phyloP scores from a whole-genome alignment of 2,113 vertebrate species.

The Syrrhaptes paradoxus region DNA sequence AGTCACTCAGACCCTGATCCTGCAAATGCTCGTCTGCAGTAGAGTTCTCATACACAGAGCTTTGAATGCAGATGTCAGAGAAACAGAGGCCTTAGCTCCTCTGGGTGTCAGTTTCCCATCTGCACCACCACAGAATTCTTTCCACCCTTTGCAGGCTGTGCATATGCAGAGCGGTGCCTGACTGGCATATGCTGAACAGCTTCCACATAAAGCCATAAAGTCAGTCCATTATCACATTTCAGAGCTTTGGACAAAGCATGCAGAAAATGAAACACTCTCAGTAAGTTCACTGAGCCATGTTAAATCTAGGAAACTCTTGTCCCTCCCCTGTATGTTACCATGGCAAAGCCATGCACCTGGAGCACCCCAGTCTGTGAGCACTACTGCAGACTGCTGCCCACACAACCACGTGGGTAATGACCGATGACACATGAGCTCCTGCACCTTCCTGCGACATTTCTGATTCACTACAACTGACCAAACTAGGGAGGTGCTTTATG shows the following conservation, averaged over 20 bases:
- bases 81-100: not conserved
- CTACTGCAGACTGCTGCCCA: not conserved
- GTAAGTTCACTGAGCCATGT: not conserved
- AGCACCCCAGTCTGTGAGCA: not conserved
- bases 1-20: slow-evolving; percentile 5
- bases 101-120: not conserved
- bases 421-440: not conserved
- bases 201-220: accelerated
- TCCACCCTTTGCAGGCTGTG: not conserved
- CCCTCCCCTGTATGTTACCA: accelerated
- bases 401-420: accelerated
- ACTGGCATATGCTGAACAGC: not conserved
- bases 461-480: not conserved
- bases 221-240: not conserved
- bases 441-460: not conserved
- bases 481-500: not conserved
- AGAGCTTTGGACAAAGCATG: not conserved
- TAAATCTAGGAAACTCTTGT: not conserved
- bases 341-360: accelerated
- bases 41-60: not conserved
- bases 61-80: not conserved
- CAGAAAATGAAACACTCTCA: not conserved
- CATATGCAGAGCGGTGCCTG: accelerated
- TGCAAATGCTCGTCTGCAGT: not conserved
- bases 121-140: not conserved